A percentile compares a stretch with the other conserved stretches of the same genome.
phyloP scores from a whole-genome alignment of 2,113 vertebrate genomes.

The Onychorhynchus coronatus region DNA sequence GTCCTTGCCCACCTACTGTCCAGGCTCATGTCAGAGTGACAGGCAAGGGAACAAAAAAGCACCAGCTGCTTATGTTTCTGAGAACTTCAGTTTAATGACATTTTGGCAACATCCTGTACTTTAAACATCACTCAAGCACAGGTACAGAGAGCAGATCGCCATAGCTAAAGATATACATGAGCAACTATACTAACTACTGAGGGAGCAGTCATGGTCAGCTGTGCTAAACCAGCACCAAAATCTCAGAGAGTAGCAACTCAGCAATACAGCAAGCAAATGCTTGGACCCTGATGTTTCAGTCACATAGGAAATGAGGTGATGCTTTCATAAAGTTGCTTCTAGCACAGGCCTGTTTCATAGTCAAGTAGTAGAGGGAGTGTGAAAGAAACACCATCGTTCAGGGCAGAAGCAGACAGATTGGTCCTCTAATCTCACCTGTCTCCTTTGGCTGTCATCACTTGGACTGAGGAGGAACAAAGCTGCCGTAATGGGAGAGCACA shows the following conservation, averaged over 20 bases:
- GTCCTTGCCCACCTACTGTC: not conserved
- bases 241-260: not conserved
- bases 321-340: not conserved
- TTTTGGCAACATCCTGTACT: constrained; percentile 55
- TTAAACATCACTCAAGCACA: constrained; percentile 42
- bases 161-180: constrained; percentile 27
- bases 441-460: not conserved
- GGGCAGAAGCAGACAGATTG: not conserved
- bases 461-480: not conserved
- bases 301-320: not conserved
- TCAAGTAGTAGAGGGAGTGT: not conserved
- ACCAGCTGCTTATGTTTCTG: not conserved
- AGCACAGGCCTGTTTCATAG: not conserved
- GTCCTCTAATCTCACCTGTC: not conserved
- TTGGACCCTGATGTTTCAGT: not conserved
- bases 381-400: not conserved
- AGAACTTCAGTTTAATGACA: constrained; percentile 54
- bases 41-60: not conserved
- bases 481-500: not conserved
- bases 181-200: not conserved
- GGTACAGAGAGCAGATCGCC: constrained; percentile 40
- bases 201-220: not conserved
- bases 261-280: constrained; percentile 3
- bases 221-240: constrained; percentile 11
- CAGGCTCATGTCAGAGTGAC: not conserved